phyloP scores from a whole-genome alignment of 2,888 invertebrate genomes.

The Dysmachus trigonus region DNA sequence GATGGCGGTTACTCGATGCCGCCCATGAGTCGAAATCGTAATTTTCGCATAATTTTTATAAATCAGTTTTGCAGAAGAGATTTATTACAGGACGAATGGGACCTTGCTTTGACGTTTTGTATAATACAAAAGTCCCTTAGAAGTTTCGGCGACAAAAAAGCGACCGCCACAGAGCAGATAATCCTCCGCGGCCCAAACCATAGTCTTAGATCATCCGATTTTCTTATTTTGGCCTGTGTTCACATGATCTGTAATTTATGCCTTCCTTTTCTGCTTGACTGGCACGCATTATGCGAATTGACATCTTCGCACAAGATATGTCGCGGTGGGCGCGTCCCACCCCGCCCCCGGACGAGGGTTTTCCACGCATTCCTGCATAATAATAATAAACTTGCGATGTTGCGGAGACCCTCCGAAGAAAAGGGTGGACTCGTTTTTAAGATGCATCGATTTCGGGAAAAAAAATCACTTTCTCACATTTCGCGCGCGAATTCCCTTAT shows the following conservation, averaged over 20 bases:
- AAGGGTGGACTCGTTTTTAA: not conserved
- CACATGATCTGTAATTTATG: conserved; percentile 17
- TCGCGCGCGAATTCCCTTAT: not conserved
- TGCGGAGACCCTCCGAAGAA: not conserved
- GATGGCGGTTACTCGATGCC: not conserved
- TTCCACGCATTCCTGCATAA: not conserved
- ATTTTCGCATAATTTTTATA: conserved; percentile 19
- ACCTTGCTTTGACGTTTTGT: not conserved
- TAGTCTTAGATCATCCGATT: not conserved
- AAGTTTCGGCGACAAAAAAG: not conserved
- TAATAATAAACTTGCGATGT: not conserved
- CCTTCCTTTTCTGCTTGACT: not conserved
- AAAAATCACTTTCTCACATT: not conserved
- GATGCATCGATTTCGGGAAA: not conserved
- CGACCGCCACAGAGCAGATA: not conserved
- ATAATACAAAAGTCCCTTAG: not conserved
- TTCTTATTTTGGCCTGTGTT: not conserved
- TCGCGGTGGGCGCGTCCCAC: not conserved
- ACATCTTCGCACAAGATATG: conserved; percentile 6
- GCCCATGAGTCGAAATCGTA: not conserved
- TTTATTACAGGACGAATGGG: conserved; percentile 11
- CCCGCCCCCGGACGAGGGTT: not conserved
- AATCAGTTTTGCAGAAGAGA: conserved; percentile 18
- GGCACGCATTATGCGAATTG: conserved; percentile 10
- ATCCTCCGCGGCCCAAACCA: not conserved